Evolutionary conservation across 2,888 invertebrate species (phyloP), one percentile per base, ranked within the genome.

Genomic region (Abrostola tripartita): DNA sequence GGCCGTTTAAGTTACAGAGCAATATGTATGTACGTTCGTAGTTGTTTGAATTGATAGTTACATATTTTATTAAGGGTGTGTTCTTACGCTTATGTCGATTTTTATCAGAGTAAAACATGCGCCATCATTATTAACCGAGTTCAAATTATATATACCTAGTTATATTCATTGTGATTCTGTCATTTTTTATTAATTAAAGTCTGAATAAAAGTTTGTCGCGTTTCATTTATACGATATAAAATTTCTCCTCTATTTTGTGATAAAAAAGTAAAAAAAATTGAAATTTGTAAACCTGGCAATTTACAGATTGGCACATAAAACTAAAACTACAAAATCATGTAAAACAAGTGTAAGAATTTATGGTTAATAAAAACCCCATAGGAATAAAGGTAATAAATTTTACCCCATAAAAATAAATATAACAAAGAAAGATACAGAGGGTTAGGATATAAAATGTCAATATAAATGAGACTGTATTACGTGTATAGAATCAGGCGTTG

Each of bases 401-500:
- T 42, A 47, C 5, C 36, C 35, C 59, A 71, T 72, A 67, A 71
- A 82, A 85, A 82, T 85, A 81, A 81, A 82, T 81, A 81, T 72
- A 74, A 77, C 76, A 71, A 63, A 68, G 71, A 60, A 60, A 77
- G 75, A 80, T 81, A 82, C 77, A 78, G 68, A 74, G 76, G 80
- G 69, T 72, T 68, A 65, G 64, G 81, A 81, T 83, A 86, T 86
- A 85, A 87, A 86, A 85, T 87, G 87, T 87, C 89, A 87, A 89
- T 89, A 88, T 85, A 87, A 86, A 85, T 80, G 85, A 83, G 86
- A 85, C 81, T 75, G 79, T 81, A 81, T 84, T 89, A 89, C 89
- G 90, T 89, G 90, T 82, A 83, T 79, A 56, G 90, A 88, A 90
- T 90, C 84, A 85, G 77, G 76, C 74, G 76, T 81, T 84, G 86